Evolutionary conservation across 2,888 invertebrate species (phyloP).

Genomic region (Phengaris alcon): DNA sequence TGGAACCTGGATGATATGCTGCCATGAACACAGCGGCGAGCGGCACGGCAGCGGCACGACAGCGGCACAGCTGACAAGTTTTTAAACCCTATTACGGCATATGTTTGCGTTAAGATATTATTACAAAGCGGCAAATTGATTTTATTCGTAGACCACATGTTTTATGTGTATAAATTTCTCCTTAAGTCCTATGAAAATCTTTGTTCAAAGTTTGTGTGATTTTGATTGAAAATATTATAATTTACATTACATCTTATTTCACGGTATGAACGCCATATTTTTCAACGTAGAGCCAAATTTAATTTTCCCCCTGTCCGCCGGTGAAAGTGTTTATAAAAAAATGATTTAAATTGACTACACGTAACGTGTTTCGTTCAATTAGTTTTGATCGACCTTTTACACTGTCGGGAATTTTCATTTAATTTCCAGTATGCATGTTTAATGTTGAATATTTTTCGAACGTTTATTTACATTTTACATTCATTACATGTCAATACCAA

Average conservation of each 20-base stretch:
- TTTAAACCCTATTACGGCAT: slow-evolving; percentile 6
- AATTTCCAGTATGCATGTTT: not conserved
- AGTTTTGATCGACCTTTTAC: slow-evolving; percentile 3
- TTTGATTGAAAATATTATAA: not conserved
- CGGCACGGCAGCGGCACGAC: not conserved
- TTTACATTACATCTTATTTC: not conserved
- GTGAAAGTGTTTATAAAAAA: not conserved
- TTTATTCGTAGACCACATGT: not conserved
- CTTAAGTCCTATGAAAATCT: too few species aligned
- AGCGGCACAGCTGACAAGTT: not conserved
- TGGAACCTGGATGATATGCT: too few species aligned
- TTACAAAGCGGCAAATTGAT: not conserved
- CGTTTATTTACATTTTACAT: slow-evolving; percentile 18
- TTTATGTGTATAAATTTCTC: too few species aligned
- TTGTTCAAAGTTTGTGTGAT: too few species aligned
- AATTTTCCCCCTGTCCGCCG: not conserved
- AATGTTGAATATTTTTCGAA: slow-evolving; percentile 5
- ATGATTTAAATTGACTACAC: slow-evolving; percentile 1
- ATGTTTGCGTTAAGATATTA: not conserved
- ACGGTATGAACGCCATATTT: not conserved
- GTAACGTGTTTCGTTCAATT: slow-evolving; percentile 9
- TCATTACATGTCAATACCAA: slow-evolving; percentile 3
- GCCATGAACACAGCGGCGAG: too few species aligned
- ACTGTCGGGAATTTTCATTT: slow-evolving; percentile 7
- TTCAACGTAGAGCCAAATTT: not conserved